These are phyloP conservation scores for Hermetia illucens DNA, from an alignment of 1,140 invertebrate species.

Conservation along the genomic window DNA sequence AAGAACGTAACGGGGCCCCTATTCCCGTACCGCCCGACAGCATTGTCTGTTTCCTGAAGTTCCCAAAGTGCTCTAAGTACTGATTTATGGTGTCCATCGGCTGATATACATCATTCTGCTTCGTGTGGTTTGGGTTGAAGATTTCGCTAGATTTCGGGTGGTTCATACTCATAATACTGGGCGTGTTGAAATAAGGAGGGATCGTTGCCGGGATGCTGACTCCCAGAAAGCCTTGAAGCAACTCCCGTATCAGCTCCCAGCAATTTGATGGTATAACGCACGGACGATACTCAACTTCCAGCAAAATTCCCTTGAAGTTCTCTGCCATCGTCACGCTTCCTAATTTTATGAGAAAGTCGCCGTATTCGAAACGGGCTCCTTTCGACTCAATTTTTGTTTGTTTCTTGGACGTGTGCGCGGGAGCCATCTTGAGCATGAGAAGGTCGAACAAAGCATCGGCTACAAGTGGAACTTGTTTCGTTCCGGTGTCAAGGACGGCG, in stretches of 20 bases:
- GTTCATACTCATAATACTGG: conserved; percentile 13
- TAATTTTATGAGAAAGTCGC: conserved; percentile 88
- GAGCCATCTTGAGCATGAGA: conserved; percentile 76
- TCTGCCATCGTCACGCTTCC: conserved; percentile 85
- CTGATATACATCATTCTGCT: conserved; percentile 68
- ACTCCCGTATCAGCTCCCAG: conserved; percentile 85
- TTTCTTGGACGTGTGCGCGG: conserved; percentile 79
- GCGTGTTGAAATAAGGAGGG: conserved; percentile 45
- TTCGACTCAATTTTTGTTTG: conserved; percentile 81
- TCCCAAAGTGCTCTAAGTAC: conserved; percentile 88
- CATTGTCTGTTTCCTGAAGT: conserved; percentile 62
- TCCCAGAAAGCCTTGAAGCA: conserved; percentile 83
- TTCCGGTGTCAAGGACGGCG: conserved; percentile 76
- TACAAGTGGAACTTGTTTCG: conserved; percentile 69
- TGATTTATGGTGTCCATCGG: conserved; percentile 87
- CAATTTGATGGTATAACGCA: conserved; percentile 74
- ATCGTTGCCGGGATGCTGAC: conserved; percentile 48
- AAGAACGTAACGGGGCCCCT: too few relatives aligned
- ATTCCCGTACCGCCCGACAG: too few relatives aligned
- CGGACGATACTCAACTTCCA: conserved; percentile 90
- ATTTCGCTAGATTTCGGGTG: conserved; percentile 25
- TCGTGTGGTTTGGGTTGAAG: conserved; percentile 33
- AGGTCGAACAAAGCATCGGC: conserved; percentile 85
- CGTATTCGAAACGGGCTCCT: conserved; percentile 81
- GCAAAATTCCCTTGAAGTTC: conserved; percentile 85